Evolutionary conservation across 2,888 invertebrate species (phyloP).

Genomic region (Eupithecia tripunctaria): DNA sequence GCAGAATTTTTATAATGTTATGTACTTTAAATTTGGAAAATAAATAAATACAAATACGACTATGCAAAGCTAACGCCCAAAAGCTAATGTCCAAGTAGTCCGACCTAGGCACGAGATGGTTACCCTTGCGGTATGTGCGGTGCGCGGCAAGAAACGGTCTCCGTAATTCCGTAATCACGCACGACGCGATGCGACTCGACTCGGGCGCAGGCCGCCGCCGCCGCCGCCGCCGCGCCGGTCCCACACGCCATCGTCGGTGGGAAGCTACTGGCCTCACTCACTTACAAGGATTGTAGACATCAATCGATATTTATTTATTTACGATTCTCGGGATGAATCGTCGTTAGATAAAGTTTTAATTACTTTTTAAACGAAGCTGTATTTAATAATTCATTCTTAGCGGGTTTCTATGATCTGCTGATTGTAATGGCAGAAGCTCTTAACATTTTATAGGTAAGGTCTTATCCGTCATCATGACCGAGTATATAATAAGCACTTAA

Average conservation of each 20-base stretch:
- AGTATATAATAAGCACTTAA: too few species aligned
- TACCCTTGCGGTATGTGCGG: conserved; percentile 20
- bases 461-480: too few species aligned
- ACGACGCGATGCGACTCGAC: background rate
- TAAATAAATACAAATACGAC: too few species aligned
- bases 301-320: conserved; percentile 6
- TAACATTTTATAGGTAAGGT: background rate
- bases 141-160: conserved; percentile 27
- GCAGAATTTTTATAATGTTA: too few species aligned
- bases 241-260: conserved; percentile 8
- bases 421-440: background rate
- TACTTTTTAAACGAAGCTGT: conserved; percentile 5
- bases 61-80: background rate
- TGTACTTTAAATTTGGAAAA: too few species aligned
- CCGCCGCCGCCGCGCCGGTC: background rate
- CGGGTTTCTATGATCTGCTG: background rate
- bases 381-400: conserved; percentile 8
- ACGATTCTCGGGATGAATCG: background rate
- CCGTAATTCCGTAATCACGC: too few species aligned
- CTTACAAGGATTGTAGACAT: conserved; percentile 10
- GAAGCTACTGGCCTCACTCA: conserved; percentile 14
- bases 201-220: background rate
- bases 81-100: background rate
- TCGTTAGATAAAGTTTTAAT: conserved; percentile 8
- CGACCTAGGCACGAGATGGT: conserved; percentile 12